A percentile compares a stretch with the other conserved stretches of the same genome.
These are phyloP conservation scores for Drosophila pectinifera DNA, from an alignment of 1,140 invertebrate genomes.

Conservation along the genomic window DNA sequence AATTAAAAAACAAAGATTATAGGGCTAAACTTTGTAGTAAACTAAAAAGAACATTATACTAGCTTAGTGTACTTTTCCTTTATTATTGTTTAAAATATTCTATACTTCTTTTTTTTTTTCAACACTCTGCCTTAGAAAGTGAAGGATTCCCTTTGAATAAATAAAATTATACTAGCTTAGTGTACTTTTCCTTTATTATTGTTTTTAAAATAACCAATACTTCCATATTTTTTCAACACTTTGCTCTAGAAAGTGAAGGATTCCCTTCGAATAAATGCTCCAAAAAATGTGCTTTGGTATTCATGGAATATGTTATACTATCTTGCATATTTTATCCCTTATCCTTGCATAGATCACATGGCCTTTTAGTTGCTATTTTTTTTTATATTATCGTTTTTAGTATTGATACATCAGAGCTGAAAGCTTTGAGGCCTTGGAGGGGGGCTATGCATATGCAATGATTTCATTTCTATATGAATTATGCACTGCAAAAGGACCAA, in stretches of 20 bases:
- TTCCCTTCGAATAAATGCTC: not conserved
- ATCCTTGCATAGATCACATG: not conserved
- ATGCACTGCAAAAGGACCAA: conserved; percentile 32
- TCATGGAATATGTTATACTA: conserved; percentile 16
- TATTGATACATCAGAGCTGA: conserved; percentile 4
- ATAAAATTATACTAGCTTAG: too few species aligned
- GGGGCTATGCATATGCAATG: conserved; percentile 24
- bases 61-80: too few species aligned
- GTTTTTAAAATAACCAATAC: too few species aligned
- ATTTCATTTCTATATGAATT: conserved; percentile 38
- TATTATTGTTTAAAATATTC: too few species aligned
- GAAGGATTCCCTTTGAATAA: not conserved
- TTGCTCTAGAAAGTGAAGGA: not conserved
- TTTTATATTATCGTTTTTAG: not conserved
- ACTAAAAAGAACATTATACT: too few species aligned
- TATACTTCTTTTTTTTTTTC: not conserved
- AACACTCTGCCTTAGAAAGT: not conserved
- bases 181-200: too few species aligned
- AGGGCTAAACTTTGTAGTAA: too few species aligned
- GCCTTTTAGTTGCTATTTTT: not conserved
- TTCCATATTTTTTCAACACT: too few species aligned
- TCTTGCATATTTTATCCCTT: conserved; percentile 16
- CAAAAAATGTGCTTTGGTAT: conserved; percentile 13
- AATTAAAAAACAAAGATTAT: not conserved
- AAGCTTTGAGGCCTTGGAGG: not conserved